Percentiles rank a stretch among this genome's conserved stretches.
Evolutionary conservation across 2,888 invertebrate genomes (phyloP).

Genomic region (Eretmocerus hayati): DNA sequence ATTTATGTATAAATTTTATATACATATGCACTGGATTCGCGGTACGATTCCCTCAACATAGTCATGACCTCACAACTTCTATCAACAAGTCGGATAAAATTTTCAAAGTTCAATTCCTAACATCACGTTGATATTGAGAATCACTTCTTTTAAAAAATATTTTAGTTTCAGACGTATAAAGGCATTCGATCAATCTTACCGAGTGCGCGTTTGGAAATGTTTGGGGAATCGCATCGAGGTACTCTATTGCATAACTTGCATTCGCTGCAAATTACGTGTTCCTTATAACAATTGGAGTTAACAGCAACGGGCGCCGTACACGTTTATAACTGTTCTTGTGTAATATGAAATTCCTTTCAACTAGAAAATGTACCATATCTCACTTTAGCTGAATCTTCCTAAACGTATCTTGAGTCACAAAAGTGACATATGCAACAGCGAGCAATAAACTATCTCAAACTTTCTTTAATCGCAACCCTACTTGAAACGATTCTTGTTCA

Average conservation of each 20-base stretch:
- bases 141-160: conserved; percentile 11
- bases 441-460: conserved; percentile 7
- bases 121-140: conserved; percentile 7
- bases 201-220: conserved; percentile 16
- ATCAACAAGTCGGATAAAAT: conserved; percentile 11
- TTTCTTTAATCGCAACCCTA: no score
- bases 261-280: conserved; percentile 12
- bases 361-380: conserved; percentile 13
- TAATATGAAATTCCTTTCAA: conserved; percentile 5
- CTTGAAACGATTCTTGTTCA: no score
- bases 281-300: conserved; percentile 2
- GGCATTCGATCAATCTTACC: conserved; percentile 15
- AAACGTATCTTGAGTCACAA: no score
- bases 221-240: conserved; percentile 20
- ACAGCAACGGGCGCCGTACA: conserved; percentile 8
- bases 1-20: conserved; percentile 22
- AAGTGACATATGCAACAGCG: no score
- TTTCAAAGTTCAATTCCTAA: conserved; percentile 8
- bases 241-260: conserved; percentile 16
- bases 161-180: conserved; percentile 8
- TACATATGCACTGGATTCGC: conserved; percentile 22
- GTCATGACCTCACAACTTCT: conserved; percentile 5
- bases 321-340: conserved; percentile 6
- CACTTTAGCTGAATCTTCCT: no score
- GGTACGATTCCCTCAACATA: conserved; percentile 22